Conservation (phyloP, 1,140 invertebrate genomes). For the Chironomus striatipennis region DNA sequence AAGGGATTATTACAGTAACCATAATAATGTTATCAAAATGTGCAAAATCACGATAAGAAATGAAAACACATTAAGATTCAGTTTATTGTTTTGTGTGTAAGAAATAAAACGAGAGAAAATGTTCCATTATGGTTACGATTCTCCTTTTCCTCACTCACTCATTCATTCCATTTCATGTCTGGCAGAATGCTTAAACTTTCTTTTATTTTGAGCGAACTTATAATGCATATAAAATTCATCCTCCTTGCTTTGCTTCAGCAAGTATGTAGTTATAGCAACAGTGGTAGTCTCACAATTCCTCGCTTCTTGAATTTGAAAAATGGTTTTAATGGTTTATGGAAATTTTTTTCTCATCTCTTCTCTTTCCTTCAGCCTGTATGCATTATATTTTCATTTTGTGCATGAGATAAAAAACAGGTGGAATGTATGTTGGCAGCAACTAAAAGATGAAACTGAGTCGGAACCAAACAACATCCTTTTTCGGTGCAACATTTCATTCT, state of each 20-base stretch:
- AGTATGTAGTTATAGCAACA: background rate
- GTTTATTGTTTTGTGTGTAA: conserved; percentile 10
- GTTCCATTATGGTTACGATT: background rate
- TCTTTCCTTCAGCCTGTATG: background rate
- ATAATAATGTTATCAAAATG: conserved; percentile 19
- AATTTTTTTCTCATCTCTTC: background rate
- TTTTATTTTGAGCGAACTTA: too few relatives aligned
- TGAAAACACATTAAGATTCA: background rate
- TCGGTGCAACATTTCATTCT: too few relatives aligned
- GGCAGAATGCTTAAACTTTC: too few relatives aligned
- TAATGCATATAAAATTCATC: too few relatives aligned
- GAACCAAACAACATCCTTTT: too few relatives aligned
- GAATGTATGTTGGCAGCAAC: background rate
- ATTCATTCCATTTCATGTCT: too few relatives aligned
- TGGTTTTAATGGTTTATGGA: conserved; percentile 3
- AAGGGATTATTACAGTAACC: too few relatives aligned
- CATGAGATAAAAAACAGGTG: background rate
- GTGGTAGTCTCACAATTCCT: background rate
- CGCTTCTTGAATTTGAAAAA: background rate
- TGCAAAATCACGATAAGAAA: conserved; percentile 21
- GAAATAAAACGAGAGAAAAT: background rate
- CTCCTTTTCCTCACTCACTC: background rate
- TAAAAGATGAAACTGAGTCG: too few relatives aligned
- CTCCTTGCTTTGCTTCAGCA: background rate
- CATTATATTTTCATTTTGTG: background rate